phyloP scores from a whole-genome alignment of 2,113 vertebrate species.

The Tringa solitaria region DNA sequence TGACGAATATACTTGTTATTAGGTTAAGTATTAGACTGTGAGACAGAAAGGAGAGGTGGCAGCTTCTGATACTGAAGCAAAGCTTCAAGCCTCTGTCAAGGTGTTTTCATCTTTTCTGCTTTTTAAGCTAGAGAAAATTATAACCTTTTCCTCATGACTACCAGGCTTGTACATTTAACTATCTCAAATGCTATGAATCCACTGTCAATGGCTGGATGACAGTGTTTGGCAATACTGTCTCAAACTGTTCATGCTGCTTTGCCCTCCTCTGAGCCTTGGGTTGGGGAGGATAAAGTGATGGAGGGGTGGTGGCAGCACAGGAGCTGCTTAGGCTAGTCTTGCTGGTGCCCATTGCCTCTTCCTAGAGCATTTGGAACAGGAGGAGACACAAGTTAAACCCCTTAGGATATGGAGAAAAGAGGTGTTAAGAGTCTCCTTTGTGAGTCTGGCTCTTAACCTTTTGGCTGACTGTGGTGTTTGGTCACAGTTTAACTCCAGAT shows the following conservation, averaged over 20 bases:
- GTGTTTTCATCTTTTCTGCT: not conserved
- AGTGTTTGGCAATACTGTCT: not conserved
- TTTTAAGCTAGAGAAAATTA: not conserved
- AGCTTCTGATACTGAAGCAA: not conserved
- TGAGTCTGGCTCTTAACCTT: not conserved
- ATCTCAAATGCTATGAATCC: not conserved
- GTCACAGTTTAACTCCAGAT: not conserved
- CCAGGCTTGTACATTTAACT: not conserved
- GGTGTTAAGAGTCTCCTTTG: not conserved
- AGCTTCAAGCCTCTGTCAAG: not conserved
- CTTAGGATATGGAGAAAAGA: not conserved
- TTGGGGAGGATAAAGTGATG: not conserved
- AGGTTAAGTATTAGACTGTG: not conserved
- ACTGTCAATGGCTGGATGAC: not conserved
- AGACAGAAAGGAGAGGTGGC: not conserved
- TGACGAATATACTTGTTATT: not conserved
- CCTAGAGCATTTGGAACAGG: not conserved
- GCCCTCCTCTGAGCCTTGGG: not conserved
- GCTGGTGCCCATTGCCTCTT: not conserved
- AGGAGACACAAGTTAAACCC: not conserved
- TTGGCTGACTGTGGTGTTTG: not conserved
- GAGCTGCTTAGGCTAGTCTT: not conserved
- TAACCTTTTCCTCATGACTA: not conserved
- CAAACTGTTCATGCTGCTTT: not conserved
- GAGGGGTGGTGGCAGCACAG: not conserved